Base-by-base conservation (phyloP, 2,797 vertebrate genomes). In the Salarias fasciatus region DNA sequence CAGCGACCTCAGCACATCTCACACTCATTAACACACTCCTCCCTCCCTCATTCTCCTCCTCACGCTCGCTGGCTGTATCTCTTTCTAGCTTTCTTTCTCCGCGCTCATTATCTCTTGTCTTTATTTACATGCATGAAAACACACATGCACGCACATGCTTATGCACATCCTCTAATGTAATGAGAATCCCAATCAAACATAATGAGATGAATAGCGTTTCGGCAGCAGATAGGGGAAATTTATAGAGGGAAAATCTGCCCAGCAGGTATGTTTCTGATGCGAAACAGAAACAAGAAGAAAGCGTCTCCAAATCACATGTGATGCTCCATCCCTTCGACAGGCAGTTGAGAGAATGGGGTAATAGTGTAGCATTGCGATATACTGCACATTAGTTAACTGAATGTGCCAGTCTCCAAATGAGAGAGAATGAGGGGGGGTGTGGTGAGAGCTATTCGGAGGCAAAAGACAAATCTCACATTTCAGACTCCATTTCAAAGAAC, bases 401-500 rank as follows among this genome's bases (percentile, higher is more conserved):
- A 85, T 80, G 82, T 83, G 83, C 88, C 83, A 78, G 82, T 82
- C 72, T 84, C 58, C 67, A 85, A 89, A 89, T 87, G 84, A 82
- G 79, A 85, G 75, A 35, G 80, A 79, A 79, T 63, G 46, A 11
- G 53, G 63, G 33, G 43, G 47, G 14, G 57, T 51, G 53, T 41
- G 69, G 70, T 38, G 75, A 15, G 48, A 38, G 79, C 67, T 66
- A 77, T 86, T 78, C 78, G 72, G 56, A 78, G 61, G 74, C 80
- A 79, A 79, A 88, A 91, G 88, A 90, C 88, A 90, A 88, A 91
- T 87, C 89, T 90, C 86, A 82, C 83, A 77, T 91, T 89, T 92
- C 87, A 91, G 90, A 92, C 88, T 92, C 86, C 85, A 90, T 93
- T 91, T 92, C 85, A 86, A 86, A 90, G 89, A 91, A 91, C 90